A percentile compares a stretch with the other conserved stretches of the same genome.
These are phyloP conservation scores for Operophtera brumata DNA, from an alignment of 2,888 invertebrate species.

Conservation along the genomic window DNA sequence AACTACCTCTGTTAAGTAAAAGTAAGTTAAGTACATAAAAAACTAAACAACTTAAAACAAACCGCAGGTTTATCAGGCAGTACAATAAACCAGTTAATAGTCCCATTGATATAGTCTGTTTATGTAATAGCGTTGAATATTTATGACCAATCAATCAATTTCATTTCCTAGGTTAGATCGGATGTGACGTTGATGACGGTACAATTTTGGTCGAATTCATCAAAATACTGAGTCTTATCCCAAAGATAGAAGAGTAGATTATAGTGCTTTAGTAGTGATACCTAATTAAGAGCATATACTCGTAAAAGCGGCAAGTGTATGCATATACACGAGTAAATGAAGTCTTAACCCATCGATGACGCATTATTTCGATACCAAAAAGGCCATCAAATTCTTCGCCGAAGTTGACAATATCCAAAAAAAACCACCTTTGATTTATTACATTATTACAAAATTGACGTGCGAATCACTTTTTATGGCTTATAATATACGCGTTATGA, in stretches of 20 bases:
- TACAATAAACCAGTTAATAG: slow-evolving; percentile 47
- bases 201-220: slow-evolving; percentile 15
- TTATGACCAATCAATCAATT: slow-evolving; percentile 75
- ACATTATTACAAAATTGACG: slow-evolving; percentile 39
- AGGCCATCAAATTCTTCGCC: slow-evolving; percentile 23
- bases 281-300: background rate
- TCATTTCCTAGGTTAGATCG: slow-evolving; percentile 54
- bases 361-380: background rate
- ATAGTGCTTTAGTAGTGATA: background rate
- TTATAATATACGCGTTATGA: slow-evolving; percentile 44
- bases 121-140: slow-evolving; percentile 63
- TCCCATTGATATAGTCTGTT: slow-evolving; percentile 64
- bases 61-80: slow-evolving; percentile 33
- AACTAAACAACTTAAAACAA: background rate
- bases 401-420: slow-evolving; percentile 15
- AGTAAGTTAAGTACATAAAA: background rate
- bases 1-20: too few relatives aligned
- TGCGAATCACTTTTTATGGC: slow-evolving; percentile 46
- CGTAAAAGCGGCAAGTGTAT: background rate
- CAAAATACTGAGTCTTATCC: slow-evolving; percentile 7
- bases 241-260: too few relatives aligned
- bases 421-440: slow-evolving; percentile 34
- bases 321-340: too few relatives aligned
- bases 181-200: slow-evolving; percentile 30
- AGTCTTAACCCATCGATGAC: background rate